A percentile compares a stretch with the other conserved stretches of the same genome.
These are phyloP conservation scores for Anolis apletophallus DNA, from an alignment of 2,797 vertebrate genomes.

Conservation along the genomic window DNA sequence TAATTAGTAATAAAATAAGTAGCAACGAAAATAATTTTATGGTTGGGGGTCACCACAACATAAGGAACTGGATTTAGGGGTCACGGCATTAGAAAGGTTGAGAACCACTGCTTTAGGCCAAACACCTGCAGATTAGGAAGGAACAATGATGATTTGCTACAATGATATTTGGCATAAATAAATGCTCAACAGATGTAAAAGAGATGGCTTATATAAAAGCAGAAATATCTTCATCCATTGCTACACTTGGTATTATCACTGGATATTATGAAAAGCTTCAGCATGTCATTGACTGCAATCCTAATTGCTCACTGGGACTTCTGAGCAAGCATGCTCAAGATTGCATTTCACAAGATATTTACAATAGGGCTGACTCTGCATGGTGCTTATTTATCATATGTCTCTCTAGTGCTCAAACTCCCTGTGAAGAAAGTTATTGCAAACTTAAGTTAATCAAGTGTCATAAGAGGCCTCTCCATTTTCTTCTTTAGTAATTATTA, in stretches of 20 bases:
- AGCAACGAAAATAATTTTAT: no score
- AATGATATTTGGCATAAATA: slow-evolving; percentile 27
- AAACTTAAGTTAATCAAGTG: background rate
- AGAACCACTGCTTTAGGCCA: slow-evolving; percentile 27
- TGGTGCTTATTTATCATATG: background rate
- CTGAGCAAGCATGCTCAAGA: background rate
- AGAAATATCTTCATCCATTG: slow-evolving; percentile 2
- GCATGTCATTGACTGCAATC: background rate
- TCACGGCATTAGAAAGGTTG: no score
- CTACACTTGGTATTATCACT: background rate
- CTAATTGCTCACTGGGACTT: background rate
- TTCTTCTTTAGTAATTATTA: background rate
- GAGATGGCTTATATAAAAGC: background rate
- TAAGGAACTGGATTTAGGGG: no score
- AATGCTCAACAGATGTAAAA: slow-evolving; percentile 9
- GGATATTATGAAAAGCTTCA: background rate
- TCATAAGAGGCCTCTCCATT: background rate
- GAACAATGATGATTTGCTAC: slow-evolving; percentile 21
- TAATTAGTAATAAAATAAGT: no score
- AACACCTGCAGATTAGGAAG: slow-evolving; percentile 27
- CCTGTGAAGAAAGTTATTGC: background rate
- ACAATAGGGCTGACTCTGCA: background rate
- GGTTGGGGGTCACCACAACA: no score
- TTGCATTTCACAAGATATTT: background rate
- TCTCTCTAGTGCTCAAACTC: background rate